Evolutionary conservation across 2,888 invertebrate genomes (phyloP).

Genomic region (Incurvaria masculella): DNA sequence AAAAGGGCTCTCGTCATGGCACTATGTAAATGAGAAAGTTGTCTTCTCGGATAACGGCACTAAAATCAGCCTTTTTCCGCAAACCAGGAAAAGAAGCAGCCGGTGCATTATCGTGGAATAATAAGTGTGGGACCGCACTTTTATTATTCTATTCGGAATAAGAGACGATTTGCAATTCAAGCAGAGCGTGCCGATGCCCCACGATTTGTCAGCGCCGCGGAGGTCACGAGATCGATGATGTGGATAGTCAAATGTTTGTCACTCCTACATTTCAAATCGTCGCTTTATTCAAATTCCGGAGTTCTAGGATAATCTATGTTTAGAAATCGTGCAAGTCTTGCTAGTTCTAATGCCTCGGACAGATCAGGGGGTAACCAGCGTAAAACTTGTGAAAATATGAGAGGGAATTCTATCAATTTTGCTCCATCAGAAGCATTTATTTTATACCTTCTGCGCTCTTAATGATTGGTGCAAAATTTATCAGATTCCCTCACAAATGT

Average conservation of each 20-base stretch:
- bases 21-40: conserved; percentile 48
- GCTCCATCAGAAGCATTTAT: too few species aligned
- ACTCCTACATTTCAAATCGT: background rate
- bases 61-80: conserved; percentile 2
- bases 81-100: background rate
- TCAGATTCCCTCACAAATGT: too few species aligned
- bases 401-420: too few species aligned
- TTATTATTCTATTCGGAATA: background rate
- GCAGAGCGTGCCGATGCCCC: background rate
- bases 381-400: too few species aligned
- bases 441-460: too few species aligned
- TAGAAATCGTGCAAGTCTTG: too few species aligned
- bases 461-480: too few species aligned
- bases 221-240: background rate
- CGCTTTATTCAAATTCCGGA: background rate
- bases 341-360: too few species aligned
- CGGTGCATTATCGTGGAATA: background rate
- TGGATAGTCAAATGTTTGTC: background rate
- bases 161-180: background rate
- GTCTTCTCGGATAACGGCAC: conserved; percentile 26
- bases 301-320: too few species aligned
- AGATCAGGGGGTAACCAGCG: too few species aligned
- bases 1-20: conserved; percentile 17
- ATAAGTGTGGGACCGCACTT: background rate
- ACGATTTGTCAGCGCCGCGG: background rate